Evolutionary conservation across 2,113 vertebrate species (phyloP).

Genomic region (Brachypodius melanocephalos): DNA sequence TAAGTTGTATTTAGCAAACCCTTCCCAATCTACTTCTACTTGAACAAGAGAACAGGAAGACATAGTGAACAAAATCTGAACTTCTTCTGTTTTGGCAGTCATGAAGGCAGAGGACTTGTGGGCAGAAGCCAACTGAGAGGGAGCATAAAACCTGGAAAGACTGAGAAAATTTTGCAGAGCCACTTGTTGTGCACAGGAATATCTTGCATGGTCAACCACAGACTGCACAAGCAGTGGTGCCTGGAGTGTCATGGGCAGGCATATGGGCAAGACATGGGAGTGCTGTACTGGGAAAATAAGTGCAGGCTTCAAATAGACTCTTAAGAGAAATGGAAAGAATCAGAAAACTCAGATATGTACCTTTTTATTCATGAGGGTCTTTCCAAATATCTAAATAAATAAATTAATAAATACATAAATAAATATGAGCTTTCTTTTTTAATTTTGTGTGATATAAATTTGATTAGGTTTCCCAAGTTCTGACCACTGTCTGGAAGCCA

Average conservation of each 20-base stretch:
- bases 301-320: not conserved
- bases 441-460: not conserved
- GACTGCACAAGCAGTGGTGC: not conserved
- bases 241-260: too few relatives aligned
- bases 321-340: not conserved
- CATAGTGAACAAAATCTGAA: not conserved
- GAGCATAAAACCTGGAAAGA: not conserved
- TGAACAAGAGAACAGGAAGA: not conserved
- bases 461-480: not conserved
- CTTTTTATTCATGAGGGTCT: not conserved
- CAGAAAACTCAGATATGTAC: not conserved
- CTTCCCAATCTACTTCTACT: not conserved
- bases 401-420: not conserved
- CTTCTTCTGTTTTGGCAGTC: not conserved
- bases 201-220: accelerated
- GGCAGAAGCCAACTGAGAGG: not conserved
- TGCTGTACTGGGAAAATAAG: not conserved
- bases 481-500: not conserved
- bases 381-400: not conserved
- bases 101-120: not conserved
- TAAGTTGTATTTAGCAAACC: not conserved
- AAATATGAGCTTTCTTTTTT: not conserved
- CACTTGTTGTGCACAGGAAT: accelerated
- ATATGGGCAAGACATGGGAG: not conserved
- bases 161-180: not conserved